Base-by-base conservation (phyloP, 2,888 invertebrate species). In the Melikaiella ostensackeni region DNA sequence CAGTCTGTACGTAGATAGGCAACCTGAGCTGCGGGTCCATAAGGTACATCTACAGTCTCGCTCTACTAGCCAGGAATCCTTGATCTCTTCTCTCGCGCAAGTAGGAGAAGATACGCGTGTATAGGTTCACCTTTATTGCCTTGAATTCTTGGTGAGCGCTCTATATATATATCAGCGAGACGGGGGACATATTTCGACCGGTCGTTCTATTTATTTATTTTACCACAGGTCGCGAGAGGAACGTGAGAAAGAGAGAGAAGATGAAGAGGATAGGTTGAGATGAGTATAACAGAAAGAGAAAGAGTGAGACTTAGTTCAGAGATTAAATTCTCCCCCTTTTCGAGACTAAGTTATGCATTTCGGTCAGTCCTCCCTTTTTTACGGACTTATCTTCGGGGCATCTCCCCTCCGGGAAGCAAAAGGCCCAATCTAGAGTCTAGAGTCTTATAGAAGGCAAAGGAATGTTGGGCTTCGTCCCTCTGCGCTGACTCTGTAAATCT, bases 261-360 rank as follows among this genome's bases (percentile, higher is more conserved):
- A 80, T 70, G 74, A 42, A 21, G 73, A 55, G 38, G 21, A 38
- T 35, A 38, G 42, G 1, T 16, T 24, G 8, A 66, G 16, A 0
- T 42, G 42, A 66, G 21, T 24, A 8, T 24, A 19, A 66, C 30
- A 30, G 46, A 46, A 42, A 66, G 73, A 80, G 76, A 35, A 21
- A 38, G 75, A 55, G 61, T 75, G 78, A 79, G 80, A 78, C 80
- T 80, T 75, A 79, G 83, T 82, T 82, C 82, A 78, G 83, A 88
- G 88, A 88, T 88, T 88, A 88, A 87, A 88, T 88, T 88, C 88
- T 82, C 82, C 81, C 85, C 83, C 85, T 82, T 79, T 81, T 78
- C 46, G 75, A 83, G 85, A 84, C 86, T 88, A 87, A 88, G 87
- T 88, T 88, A 88, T 88, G 88, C 87, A 88, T 88, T 86, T 87